Evolutionary conservation across 2,797 vertebrate genomes (phyloP).

Genomic region (Tauraco hartlaubi): DNA sequence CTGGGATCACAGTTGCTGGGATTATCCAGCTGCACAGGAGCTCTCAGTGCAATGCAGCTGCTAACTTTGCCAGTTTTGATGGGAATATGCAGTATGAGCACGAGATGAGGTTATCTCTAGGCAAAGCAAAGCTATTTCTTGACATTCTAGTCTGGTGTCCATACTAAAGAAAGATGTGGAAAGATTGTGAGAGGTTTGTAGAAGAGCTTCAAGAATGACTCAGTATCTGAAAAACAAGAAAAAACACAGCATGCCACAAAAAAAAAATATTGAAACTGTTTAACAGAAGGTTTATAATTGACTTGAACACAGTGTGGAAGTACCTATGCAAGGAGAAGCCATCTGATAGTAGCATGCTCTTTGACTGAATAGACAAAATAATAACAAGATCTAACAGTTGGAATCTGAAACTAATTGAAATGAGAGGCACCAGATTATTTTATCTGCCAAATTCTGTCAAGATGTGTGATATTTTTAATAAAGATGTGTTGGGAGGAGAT

Average conservation of each 20-base stretch:
- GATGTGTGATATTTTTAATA: slow-evolving; percentile 14
- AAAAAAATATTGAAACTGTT: not conserved
- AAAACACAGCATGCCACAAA: not conserved
- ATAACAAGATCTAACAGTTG: not conserved
- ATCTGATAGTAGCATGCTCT: not conserved
- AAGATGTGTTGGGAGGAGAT: slow-evolving; percentile 1
- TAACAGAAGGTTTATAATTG: slow-evolving; percentile 23
- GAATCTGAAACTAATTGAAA: slow-evolving; percentile 41
- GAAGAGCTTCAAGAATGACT: not conserved
- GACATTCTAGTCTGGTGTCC: not conserved
- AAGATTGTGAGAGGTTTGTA: not conserved
- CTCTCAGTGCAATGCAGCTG: not conserved
- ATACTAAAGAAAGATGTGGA: not conserved
- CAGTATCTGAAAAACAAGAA: not conserved
- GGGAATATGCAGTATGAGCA: not conserved
- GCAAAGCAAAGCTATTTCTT: not conserved
- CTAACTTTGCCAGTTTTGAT: not conserved
- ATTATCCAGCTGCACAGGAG: not conserved
- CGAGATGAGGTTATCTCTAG: not conserved
- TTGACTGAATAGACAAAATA: slow-evolving; percentile 13
- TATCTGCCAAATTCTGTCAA: slow-evolving; percentile 32
- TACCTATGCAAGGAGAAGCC: slow-evolving; percentile 13
- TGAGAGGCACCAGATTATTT: slow-evolving; percentile 14
- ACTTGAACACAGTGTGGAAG: not conserved
- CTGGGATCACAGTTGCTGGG: not conserved